Percentiles rank a stretch among this genome's conserved stretches.
phyloP scores from a whole-genome alignment of 2,113 vertebrate genomes.

The Oostethus manadensis region DNA sequence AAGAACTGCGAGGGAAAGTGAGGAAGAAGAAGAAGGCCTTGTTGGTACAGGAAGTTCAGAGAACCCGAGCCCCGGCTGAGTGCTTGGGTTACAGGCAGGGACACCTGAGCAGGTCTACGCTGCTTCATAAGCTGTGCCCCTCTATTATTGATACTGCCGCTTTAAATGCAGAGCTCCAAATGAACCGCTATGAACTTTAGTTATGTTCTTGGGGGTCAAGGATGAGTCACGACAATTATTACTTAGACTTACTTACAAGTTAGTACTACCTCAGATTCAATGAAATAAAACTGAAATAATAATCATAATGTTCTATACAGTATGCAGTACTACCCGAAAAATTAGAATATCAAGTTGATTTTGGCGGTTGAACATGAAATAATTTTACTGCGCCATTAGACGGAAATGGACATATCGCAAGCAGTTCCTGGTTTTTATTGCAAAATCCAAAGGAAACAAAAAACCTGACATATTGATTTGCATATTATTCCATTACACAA shows the following conservation, averaged over 20 bases:
- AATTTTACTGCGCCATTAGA: too few relatives aligned
- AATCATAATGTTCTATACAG: too few relatives aligned
- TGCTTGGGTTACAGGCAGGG: constrained; percentile 67
- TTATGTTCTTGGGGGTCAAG: not conserved
- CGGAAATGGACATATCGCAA: too few relatives aligned
- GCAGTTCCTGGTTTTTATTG: too few relatives aligned
- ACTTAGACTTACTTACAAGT: not conserved
- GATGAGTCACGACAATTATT: too few relatives aligned
- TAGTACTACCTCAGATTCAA: not conserved
- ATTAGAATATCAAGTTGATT: too few relatives aligned
- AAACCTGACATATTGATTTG: too few relatives aligned
- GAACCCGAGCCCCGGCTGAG: constrained; percentile 50
- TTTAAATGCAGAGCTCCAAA: not conserved
- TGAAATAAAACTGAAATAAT: not conserved
- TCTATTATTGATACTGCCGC: constrained; percentile 16
- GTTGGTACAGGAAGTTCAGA: constrained; percentile 56
- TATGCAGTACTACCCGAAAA: too few relatives aligned
- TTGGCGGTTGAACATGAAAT: too few relatives aligned
- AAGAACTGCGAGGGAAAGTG: constrained; percentile 69
- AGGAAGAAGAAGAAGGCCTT: not conserved
- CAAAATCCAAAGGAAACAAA: too few relatives aligned
- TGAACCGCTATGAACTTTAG: not conserved
- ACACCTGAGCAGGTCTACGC: constrained; percentile 65
- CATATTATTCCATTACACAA: too few relatives aligned
- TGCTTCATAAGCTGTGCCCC: constrained; percentile 36